Percentiles rank a stretch among this genome's conserved stretches.
These are phyloP conservation scores for Aulostomus chinensis DNA, from an alignment of 2,797 vertebrate species.

Conservation along the genomic window DNA sequence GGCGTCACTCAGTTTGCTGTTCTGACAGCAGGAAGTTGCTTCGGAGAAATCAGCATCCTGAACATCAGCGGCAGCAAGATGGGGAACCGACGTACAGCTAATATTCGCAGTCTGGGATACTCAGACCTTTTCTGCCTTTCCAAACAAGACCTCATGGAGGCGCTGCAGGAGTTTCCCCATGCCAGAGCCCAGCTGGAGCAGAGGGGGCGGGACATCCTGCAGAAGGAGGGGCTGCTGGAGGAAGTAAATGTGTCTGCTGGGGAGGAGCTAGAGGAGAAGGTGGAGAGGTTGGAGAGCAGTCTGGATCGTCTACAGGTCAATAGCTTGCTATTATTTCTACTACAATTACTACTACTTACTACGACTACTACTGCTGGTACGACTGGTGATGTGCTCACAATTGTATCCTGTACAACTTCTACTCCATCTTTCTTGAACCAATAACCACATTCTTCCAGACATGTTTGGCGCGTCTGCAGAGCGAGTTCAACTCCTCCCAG, in stretches of 20 bases:
- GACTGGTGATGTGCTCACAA: not conserved
- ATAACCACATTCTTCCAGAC: slow-evolving; percentile 49
- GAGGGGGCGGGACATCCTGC: slow-evolving; percentile 90
- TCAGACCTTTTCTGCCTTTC: slow-evolving; percentile 96
- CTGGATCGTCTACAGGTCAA: slow-evolving; percentile 84
- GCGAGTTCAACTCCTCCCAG: slow-evolving; percentile 87
- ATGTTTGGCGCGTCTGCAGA: slow-evolving; percentile 85
- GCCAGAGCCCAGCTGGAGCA: slow-evolving; percentile 93
- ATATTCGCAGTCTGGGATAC: slow-evolving; percentile 94
- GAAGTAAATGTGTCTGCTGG: slow-evolving; percentile 81
- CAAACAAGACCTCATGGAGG: slow-evolving; percentile 95
- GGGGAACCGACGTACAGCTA: slow-evolving; percentile 94
- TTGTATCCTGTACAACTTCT: too few relatives aligned
- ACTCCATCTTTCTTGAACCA: not conserved
- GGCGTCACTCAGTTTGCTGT: slow-evolving; percentile 89
- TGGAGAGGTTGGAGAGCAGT: slow-evolving; percentile 84
- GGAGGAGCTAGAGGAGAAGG: slow-evolving; percentile 83
- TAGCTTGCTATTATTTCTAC: not conserved
- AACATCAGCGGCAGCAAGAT: slow-evolving; percentile 97
- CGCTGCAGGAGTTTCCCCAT: slow-evolving; percentile 91
- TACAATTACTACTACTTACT: too few relatives aligned
- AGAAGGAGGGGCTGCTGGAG: slow-evolving; percentile 92
- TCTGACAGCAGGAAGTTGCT: slow-evolving; percentile 90
- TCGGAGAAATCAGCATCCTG: slow-evolving; percentile 97
- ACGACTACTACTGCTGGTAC: too few relatives aligned